These are phyloP conservation scores for Megamerina dolium DNA, from an alignment of 2,888 invertebrate genomes.

Conservation along the genomic window DNA sequence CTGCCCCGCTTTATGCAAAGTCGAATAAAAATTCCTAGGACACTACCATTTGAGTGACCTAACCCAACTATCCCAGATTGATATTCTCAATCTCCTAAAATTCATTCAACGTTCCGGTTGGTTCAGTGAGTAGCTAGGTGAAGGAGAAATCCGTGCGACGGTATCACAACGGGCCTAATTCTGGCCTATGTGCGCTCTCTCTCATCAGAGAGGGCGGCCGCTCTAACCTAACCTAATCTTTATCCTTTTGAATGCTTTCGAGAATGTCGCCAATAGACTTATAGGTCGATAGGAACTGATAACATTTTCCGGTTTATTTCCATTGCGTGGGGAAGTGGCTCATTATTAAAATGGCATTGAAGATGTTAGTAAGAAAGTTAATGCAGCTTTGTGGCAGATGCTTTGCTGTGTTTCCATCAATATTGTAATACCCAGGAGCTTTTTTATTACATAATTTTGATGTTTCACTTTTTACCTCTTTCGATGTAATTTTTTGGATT, in stretches of 20 bases:
- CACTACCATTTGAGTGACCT: no score
- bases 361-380: not conserved
- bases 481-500: not conserved
- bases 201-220: no score
- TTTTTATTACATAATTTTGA: not conserved
- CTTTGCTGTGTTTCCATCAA: slow-evolving; percentile 3
- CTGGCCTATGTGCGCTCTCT: no score
- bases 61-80: no score
- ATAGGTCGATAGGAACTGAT: slow-evolving; percentile 6
- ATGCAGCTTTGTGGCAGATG: slow-evolving; percentile 1
- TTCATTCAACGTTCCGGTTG: no score
- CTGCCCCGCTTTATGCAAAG: no score
- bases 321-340: slow-evolving; percentile 6
- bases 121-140: no score
- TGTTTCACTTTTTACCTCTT: not conserved
- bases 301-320: slow-evolving; percentile 9
- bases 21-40: no score
- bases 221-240: no score
- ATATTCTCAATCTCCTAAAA: no score
- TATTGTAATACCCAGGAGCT: slow-evolving; percentile 1
- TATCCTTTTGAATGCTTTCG: slow-evolving; percentile 6
- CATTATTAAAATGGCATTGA: slow-evolving; percentile 2
- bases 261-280: slow-evolving; percentile 4
- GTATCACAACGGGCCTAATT: no score
- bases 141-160: no score